phyloP scores from a whole-genome alignment of 2,113 vertebrate genomes.

The Nibea coibor region DNA sequence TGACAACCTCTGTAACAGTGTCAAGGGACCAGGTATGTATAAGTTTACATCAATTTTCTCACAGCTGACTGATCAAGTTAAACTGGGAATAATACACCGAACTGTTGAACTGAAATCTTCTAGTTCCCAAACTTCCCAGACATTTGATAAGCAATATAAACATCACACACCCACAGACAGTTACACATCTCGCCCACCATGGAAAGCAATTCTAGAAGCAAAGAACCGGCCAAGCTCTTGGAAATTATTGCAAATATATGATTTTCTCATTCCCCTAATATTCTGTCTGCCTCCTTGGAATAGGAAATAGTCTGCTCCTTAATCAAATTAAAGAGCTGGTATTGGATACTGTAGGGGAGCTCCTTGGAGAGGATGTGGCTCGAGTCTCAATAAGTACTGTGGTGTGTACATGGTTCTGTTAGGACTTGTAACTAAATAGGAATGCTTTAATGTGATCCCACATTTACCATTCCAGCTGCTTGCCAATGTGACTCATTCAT shows the following conservation, averaged over 20 bases:
- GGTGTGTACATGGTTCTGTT: conserved; percentile 3
- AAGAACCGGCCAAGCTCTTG: conserved; percentile 19
- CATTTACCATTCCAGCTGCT: no score
- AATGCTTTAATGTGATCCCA: not conserved
- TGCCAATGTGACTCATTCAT: not conserved
- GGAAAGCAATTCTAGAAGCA: conserved; percentile 19
- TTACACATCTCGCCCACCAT: conserved; percentile 30
- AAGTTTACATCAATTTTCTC: conserved; percentile 2
- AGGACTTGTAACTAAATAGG: conserved; percentile 12
- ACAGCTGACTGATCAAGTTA: not conserved
- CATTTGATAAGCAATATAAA: conserved; percentile 17
- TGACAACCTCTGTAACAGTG: conserved; percentile 95
- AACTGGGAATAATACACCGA: not conserved
- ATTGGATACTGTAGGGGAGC: conserved; percentile 22
- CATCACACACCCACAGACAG: conserved; percentile 20
- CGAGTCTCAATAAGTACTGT: conserved; percentile 2
- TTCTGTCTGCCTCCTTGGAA: conserved; percentile 12
- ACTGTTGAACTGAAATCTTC: not conserved
- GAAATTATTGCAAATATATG: conserved; percentile 31
- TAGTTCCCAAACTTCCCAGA: not conserved
- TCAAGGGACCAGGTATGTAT: conserved; percentile 93
- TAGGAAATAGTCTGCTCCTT: conserved; percentile 27
- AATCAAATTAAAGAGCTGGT: conserved; percentile 54
- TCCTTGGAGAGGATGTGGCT: conserved; percentile 24
- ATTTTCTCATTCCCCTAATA: conserved; percentile 23